These are phyloP conservation scores for Antennarius maculatus DNA, from an alignment of 2,797 vertebrate species.

Conservation along the genomic window DNA sequence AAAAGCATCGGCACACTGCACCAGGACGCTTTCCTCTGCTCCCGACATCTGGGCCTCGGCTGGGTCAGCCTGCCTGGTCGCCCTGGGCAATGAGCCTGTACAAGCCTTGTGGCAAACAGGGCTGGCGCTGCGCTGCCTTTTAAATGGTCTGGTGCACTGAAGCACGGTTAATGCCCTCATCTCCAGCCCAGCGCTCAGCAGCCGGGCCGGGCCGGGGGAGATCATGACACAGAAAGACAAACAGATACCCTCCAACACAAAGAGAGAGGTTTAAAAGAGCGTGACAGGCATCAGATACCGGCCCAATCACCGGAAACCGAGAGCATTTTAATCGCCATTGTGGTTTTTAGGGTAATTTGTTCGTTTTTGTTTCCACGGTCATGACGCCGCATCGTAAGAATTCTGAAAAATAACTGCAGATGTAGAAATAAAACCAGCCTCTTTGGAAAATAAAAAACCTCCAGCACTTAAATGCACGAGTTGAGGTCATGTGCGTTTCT, in stretches of 20 bases:
- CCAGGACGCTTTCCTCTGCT: slow-evolving; percentile 87
- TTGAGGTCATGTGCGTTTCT: slow-evolving; percentile 3
- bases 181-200: slow-evolving; percentile 87
- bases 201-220: slow-evolving; percentile 88
- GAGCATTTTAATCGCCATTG: slow-evolving; percentile 10
- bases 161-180: slow-evolving; percentile 92
- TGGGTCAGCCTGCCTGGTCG: slow-evolving; percentile 87
- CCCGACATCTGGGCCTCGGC: slow-evolving; percentile 96
- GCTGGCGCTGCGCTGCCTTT: slow-evolving; percentile 88
- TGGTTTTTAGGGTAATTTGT: not conserved
- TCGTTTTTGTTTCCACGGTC: slow-evolving; percentile 8
- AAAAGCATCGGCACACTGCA: slow-evolving; percentile 90
- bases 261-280: slow-evolving; percentile 25
- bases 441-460: slow-evolving; percentile 6
- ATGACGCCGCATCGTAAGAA: no score
- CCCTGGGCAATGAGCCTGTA: slow-evolving; percentile 90
- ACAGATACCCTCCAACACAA: slow-evolving; percentile 33
- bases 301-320: slow-evolving; percentile 11
- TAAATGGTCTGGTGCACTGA: slow-evolving; percentile 89
- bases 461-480: not conserved
- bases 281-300: slow-evolving; percentile 15
- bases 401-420: not conserved
- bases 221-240: slow-evolving; percentile 77
- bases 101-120: slow-evolving; percentile 90
- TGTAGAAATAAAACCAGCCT: not conserved